These are phyloP conservation scores for Magallana gigas DNA, from an alignment of 1,140 invertebrate species.

Conservation along the genomic window DNA sequence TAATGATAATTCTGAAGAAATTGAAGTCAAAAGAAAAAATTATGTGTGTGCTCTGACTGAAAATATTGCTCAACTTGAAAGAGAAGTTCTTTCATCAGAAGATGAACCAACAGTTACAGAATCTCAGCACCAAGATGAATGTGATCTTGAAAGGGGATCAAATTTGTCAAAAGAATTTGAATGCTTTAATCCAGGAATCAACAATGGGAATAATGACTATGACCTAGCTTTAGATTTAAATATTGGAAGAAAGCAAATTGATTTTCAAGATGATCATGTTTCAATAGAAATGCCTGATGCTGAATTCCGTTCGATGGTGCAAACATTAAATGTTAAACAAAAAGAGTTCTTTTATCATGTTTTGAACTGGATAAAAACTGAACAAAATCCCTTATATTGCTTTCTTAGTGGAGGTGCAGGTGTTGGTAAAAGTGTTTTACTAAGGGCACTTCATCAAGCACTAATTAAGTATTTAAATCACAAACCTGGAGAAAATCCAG, in stretches of 20 bases:
- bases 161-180: background rate
- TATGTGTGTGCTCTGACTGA: background rate
- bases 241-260: background rate
- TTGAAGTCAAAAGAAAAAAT: background rate
- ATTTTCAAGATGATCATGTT: background rate
- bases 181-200: conserved; percentile 30
- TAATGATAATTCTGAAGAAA: background rate
- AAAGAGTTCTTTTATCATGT: conserved; percentile 45
- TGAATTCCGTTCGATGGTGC: background rate
- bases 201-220: background rate
- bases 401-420: conserved; percentile 59
- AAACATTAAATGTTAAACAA: conserved; percentile 38
- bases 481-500: conserved; percentile 15
- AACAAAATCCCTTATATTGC: conserved; percentile 23
- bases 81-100: background rate
- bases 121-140: background rate
- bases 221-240: background rate
- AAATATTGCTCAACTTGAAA: background rate
- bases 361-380: conserved; percentile 12
- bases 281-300: background rate
- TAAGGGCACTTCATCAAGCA: conserved; percentile 50
- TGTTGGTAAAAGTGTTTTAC: conserved; percentile 56
- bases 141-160: background rate
- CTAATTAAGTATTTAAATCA: conserved; percentile 45
- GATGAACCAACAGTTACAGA: background rate